Base-by-base conservation (phyloP, 2,888 invertebrate genomes). In the Philhelius pedissequus region DNA sequence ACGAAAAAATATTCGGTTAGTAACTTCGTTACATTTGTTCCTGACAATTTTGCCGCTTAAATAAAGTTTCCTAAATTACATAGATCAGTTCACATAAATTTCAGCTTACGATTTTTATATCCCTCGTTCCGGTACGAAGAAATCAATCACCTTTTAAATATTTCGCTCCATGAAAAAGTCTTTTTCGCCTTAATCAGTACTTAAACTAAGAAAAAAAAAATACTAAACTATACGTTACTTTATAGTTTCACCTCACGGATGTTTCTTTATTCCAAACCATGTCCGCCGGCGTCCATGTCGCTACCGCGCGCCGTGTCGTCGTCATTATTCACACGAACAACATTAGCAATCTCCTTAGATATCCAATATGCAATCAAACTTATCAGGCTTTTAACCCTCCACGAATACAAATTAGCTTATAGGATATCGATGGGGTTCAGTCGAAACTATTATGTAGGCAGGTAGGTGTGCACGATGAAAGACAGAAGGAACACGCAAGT, bases 341-440 rank as follows among this genome's bases (percentile, higher is more conserved):
- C 64, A 64, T 45, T 18, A 20, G 20, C 64, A 64, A 64, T 48
- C 45, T 40, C 15, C 40, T 56, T 32, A 35, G 48, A 22, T 35
- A 64, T 64, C 64, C 45, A 64, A 64, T 64, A 64, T 64, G 64
- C 64, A 64, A 48, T 64, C 64, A 48, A 64, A 64, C 30, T 64
- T 32, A 64, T 64, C 64, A 64, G n/a, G 64, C n/a, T 48, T 64
- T 64, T 48, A 30, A 64, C 64, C 45, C 64, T 64, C 48, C 64
- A 32, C 22, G 64, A 64, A 64, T 64, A 64, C 48, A 64, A 64
- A 64, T 45, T 48, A 64, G 48, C 64, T 64, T 48, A 64, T 64
- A 48, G 45, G 40, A 40, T 62, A 62, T 62, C 62, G 62, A 56
- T 64, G 45, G 32, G 64, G 32, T 32, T 30, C 48, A 64, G 32